Base-by-base conservation (phyloP, 2,113 vertebrate genomes). In the Pipa parva region DNA sequence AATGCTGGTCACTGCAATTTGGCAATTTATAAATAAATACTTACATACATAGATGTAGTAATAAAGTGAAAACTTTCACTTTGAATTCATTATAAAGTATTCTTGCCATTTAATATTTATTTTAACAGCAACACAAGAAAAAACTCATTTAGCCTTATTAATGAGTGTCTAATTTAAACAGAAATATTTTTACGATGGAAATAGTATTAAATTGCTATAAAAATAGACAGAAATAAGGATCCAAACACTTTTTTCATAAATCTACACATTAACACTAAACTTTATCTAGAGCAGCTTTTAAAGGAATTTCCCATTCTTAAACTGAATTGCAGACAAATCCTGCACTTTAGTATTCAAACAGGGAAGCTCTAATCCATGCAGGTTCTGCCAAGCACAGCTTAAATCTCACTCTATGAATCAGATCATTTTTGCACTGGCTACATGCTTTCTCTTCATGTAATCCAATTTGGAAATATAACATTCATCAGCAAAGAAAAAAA, bases 401-500 rank as follows among this genome's bases (percentile, higher is more conserved):
- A 68, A 36, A 50, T 48, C 50, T 50, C 54, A 24, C 55, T 58
- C 17, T 20, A 24, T 49, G 45, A 68, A 51, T 51, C 56, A 59
- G 42, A 59, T 66, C 52, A 45, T 31, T 31, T 46, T 58, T 49
- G 55, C 54, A 55, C 29, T 57, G 39, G 18, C 46, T 59, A 50
- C 37, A 18, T 37, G 29, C 55, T 24, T 50, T 51, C 33, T 22
- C 8, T 18, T 37, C 27, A 22, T n/a, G n/a, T 68, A 68, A 59
- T 68, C 55, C 22, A 28, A 59, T 68, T 50, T 49, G 51, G 22
- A 2, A 22, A 36, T 31, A 18, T 22, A 31, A 24, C 36, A 46
- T 28, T 20, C 7, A 18, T 46, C 18, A n/a, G n/a, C 72, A 75
- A 70, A 46, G 65, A 48, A 9, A 71, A 54, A 49, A 50, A 67